These are phyloP conservation scores for Caranx melampygus DNA, from an alignment of 2,113 vertebrate species.

Conservation along the genomic window DNA sequence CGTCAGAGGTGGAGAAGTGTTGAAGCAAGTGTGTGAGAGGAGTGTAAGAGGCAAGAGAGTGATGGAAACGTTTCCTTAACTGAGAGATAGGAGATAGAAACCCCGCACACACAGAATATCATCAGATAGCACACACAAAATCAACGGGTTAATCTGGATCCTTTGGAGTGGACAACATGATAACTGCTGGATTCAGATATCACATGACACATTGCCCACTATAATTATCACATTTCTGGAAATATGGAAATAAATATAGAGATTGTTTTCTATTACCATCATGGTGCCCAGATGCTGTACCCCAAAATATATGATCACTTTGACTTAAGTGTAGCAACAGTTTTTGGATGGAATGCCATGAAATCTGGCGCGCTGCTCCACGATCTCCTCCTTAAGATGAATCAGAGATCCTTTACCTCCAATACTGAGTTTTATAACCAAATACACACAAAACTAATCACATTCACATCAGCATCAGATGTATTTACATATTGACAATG, in stretches of 20 bases:
- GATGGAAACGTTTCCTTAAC: slow-evolving; percentile 11
- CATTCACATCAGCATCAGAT: not conserved
- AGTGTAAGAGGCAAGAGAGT: not conserved
- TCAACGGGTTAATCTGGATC: not conserved
- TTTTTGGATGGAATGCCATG: not conserved
- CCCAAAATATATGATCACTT: no score
- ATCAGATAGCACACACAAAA: not conserved
- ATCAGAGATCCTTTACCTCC: no score
- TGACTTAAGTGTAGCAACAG: not conserved
- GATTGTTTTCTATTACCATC: not conserved
- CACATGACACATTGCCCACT: not conserved
- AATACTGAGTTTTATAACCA: not conserved
- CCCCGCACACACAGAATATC: not conserved
- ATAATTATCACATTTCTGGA: not conserved
- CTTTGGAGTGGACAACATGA: not conserved
- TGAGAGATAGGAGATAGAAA: slow-evolving; percentile 1
- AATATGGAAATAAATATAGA: not conserved
- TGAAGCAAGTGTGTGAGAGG: not conserved
- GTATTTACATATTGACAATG: not conserved
- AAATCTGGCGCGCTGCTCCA: not conserved
- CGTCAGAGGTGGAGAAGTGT: not conserved
- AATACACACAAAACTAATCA: not conserved
- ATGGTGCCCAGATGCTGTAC: not conserved
- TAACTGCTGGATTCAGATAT: not conserved
- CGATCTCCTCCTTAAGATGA: not conserved